phyloP scores from a whole-genome alignment of 1,140 invertebrate species.

The Scaptodrosophila lebanonensis region DNA sequence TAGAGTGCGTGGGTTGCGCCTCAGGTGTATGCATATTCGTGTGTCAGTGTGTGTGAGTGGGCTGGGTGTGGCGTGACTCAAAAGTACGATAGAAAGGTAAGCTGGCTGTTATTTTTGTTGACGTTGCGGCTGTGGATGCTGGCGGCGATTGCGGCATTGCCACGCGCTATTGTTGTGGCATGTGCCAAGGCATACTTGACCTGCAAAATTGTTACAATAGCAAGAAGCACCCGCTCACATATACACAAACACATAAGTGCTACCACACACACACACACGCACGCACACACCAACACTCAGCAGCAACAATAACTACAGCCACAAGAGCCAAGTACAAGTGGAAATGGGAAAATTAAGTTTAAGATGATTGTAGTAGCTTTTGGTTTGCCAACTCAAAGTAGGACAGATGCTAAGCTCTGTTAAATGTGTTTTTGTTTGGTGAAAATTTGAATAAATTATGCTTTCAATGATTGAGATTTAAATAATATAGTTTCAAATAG shows the following conservation, averaged over 20 bases:
- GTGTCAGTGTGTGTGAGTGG: not conserved
- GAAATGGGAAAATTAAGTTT: conserved; percentile 9
- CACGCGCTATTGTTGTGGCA: conserved; percentile 52
- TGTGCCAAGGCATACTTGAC: conserved; percentile 53
- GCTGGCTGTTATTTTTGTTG: no score
- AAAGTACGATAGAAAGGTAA: no score
- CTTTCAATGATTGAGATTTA: conserved; percentile 26
- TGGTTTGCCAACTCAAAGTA: no score
- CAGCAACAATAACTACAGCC: not conserved
- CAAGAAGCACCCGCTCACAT: conserved; percentile 2
- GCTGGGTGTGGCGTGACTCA: not conserved
- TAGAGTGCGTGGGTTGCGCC: conserved; percentile 43
- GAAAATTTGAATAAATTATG: conserved; percentile 22
- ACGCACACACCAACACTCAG: not conserved
- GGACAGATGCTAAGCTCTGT: no score
- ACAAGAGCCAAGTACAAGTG: conserved; percentile 14
- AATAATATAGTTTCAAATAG: no score
- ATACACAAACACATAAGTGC: no score
- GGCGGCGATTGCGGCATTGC: conserved; percentile 1
- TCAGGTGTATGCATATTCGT: conserved; percentile 32
- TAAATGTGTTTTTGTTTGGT: no score
- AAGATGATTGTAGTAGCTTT: conserved; percentile 18
- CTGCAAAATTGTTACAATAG: conserved; percentile 48
- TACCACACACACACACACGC: conserved; percentile 1
- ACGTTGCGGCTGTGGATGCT: no score